Base-by-base conservation (phyloP, 2,113 vertebrate genomes). In the Trachemys scripta region DNA sequence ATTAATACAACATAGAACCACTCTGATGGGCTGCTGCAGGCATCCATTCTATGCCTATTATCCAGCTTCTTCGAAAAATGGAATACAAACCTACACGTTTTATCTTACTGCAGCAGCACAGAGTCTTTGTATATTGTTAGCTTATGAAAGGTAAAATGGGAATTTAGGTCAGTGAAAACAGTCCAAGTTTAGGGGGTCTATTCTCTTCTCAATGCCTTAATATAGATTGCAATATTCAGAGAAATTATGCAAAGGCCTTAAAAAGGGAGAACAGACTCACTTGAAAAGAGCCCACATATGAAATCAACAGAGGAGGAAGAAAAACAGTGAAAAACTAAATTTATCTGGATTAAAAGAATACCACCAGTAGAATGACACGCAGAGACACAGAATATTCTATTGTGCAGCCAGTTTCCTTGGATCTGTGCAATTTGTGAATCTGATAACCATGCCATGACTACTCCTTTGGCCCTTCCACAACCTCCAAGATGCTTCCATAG, bases 81-180 rank as follows among this genome's bases (percentile, higher is more conserved):
- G 96, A 93, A 95, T 94, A 83, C 72, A 93, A 92, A 94, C 93
- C 76, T 91, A 95, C 50, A 89, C 31, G 88, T 94, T 96, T 96
- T 93, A 93, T 94, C 89, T 95, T 45, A 50, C 7, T 87, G 92
- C 80, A 88, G 84, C 90, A 97, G 93, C 75, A 81, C 27, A 91
- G 69, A 91, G 59, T 51, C 94, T 95, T 92, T 89, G 27, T 25
- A 82, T 13, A 87, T 20, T 3, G 38, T 88, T 42, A 92, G 83
- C 83, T 93, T 90, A 89, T 65, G 22, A 95, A 92, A 79, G 83
- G 79, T 91, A 89, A 78, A 95, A 9, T 54, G 90, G 2, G 2
- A 95, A 97, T 95, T 93, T 72, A 93, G 87, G 3, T 5, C 79
- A 87, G 87, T 45, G 81, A 95, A 95, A 96, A 94, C 72, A 88